Evolutionary conservation across 2,113 vertebrate genomes (phyloP).

Genomic region (Trachemys scripta): DNA sequence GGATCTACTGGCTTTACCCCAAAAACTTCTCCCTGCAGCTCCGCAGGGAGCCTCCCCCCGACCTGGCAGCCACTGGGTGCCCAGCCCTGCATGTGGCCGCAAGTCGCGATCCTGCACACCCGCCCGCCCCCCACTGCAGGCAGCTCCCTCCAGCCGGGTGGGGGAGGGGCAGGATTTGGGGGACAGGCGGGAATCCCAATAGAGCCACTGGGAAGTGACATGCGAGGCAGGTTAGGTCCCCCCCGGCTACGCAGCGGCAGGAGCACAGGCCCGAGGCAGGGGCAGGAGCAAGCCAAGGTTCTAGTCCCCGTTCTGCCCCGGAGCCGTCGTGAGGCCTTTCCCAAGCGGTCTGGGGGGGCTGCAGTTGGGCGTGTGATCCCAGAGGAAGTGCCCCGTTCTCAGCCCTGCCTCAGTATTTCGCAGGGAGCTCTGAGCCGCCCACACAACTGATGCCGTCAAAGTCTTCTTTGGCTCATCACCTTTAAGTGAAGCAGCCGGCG

Average conservation of each 20-base stretch:
- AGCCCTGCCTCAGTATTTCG: too few relatives aligned
- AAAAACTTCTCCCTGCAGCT: not conserved
- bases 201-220: not conserved
- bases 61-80: not conserved
- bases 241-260: not conserved
- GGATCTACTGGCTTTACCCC: not conserved
- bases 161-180: not conserved
- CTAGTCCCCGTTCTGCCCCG: not conserved
- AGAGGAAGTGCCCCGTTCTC: not conserved
- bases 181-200: not conserved
- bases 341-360: not conserved
- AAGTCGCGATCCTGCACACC: not conserved
- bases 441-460: not conserved
- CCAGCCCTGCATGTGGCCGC: fast-evolving
- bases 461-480: too few relatives aligned
- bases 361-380: not conserved
- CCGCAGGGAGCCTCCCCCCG: too few relatives aligned
- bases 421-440: not conserved
- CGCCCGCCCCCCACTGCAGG: not conserved
- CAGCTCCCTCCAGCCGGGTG: not conserved
- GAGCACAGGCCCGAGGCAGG: not conserved
- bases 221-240: too few relatives aligned
- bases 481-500: too few relatives aligned
- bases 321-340: not conserved
- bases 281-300: not conserved